Evolutionary conservation across 2,113 vertebrate species (phyloP).

Genomic region (Melanerpes formicivorus): DNA sequence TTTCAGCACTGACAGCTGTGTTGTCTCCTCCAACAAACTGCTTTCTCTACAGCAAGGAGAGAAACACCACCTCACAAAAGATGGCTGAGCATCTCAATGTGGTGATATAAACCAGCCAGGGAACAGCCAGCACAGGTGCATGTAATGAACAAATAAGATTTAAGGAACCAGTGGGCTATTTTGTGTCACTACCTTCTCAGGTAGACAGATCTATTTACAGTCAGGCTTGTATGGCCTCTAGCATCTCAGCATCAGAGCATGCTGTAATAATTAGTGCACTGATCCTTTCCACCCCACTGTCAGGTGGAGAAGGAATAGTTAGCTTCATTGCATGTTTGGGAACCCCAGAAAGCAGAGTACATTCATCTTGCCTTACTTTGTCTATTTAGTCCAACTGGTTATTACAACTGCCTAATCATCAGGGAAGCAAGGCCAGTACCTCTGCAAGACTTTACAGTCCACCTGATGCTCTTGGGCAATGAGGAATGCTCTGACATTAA

Average conservation of each 20-base stretch:
- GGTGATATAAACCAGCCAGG: not conserved
- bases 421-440: not conserved
- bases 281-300: not conserved
- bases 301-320: not conserved
- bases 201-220: not conserved
- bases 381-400: not conserved
- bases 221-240: not conserved
- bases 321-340: not conserved
- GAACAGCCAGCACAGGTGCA: not conserved
- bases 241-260: not conserved
- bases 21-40: not conserved
- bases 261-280: not conserved
- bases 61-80: not conserved
- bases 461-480: not conserved
- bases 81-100: not conserved
- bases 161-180: not conserved
- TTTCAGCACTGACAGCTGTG: not conserved
- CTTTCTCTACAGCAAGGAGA: not conserved
- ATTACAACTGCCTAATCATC: not conserved
- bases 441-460: not conserved
- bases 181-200: not conserved
- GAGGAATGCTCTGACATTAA: not conserved
- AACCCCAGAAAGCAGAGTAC: not conserved
- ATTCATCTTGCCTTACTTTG: not conserved
- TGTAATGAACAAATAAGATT: not conserved